Evolutionary conservation across 2,113 vertebrate genomes (phyloP).

Genomic region (Monopterus albus): DNA sequence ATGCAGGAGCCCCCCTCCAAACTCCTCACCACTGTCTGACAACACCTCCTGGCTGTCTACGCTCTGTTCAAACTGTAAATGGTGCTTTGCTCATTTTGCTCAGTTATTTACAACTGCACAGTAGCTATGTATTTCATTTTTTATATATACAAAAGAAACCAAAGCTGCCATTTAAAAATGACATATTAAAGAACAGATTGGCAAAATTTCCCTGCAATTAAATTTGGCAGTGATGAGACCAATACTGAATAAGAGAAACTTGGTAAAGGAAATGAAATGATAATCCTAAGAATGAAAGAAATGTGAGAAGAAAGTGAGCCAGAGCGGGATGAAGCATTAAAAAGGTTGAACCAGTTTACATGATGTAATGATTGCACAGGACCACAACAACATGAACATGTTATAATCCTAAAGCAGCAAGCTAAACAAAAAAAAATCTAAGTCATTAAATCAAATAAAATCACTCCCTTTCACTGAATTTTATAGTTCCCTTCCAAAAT

Average conservation of each 20-base stretch:
- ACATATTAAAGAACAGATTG: conserved; percentile 48
- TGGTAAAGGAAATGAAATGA: conserved; percentile 46
- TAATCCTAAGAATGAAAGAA: conserved; percentile 22
- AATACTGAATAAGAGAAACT: conserved; percentile 67
- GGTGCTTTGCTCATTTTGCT: conserved; percentile 64
- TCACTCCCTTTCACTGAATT: conserved; percentile 77
- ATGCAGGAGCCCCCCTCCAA: conserved; percentile 72
- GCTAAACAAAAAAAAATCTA: conserved; percentile 41
- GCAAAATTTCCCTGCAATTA: conserved; percentile 81
- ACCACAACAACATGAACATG: conserved; percentile 34
- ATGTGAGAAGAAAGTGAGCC: conserved; percentile 43
- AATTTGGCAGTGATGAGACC: conserved; percentile 84
- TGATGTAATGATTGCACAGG: conserved; percentile 53
- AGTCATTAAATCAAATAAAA: conserved; percentile 46
- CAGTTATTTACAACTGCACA: conserved; percentile 71
- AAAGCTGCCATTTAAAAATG: conserved; percentile 80
- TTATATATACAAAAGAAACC: conserved; percentile 67
- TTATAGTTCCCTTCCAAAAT: conserved; percentile 78
- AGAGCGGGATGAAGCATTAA: conserved; percentile 42
- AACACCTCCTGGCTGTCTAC: conserved; percentile 58
- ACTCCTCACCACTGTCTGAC: conserved; percentile 44
- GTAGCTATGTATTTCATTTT: conserved; percentile 75
- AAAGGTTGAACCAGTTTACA: conserved; percentile 31
- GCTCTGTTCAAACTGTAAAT: conserved; percentile 63
- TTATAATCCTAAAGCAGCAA: conserved; percentile 65